Conservation (phyloP, 2,113 vertebrate genomes). For the Halichoeres trimaculatus region DNA sequence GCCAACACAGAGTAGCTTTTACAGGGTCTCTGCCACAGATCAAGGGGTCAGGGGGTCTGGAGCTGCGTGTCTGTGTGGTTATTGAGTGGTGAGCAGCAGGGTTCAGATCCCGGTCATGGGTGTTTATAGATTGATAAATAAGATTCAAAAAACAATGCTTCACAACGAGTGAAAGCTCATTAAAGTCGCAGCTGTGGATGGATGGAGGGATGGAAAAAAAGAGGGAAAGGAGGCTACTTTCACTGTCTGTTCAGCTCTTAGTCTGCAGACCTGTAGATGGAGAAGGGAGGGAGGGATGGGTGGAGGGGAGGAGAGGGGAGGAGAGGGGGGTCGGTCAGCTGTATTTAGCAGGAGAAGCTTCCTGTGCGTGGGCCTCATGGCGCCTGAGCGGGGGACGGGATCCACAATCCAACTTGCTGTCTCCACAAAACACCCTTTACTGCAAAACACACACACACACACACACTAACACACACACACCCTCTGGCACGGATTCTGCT, state of each 20-base stretch:
- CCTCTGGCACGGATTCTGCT: constrained; percentile 76
- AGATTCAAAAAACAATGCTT: constrained; percentile 20
- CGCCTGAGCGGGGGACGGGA: constrained; percentile 70
- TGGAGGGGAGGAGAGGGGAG: not conserved
- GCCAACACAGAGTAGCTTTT: constrained; percentile 41
- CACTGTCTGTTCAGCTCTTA: constrained; percentile 53
- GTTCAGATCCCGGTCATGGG: constrained; percentile 64
- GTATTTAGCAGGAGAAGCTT: constrained; percentile 80
- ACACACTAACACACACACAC: constrained; percentile 65
- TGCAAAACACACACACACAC: constrained; percentile 68
- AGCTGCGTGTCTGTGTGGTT: constrained; percentile 47
- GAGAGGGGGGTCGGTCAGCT: constrained; percentile 40
- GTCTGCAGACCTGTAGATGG: constrained; percentile 63
- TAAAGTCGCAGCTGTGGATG: constrained; percentile 61
- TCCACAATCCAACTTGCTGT: constrained; percentile 76
- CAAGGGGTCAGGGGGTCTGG: constrained; percentile 40
- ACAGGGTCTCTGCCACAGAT: constrained; percentile 51
- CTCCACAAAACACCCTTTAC: constrained; percentile 75
- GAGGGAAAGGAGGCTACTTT: constrained; percentile 50
- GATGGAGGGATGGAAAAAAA: constrained; percentile 21
- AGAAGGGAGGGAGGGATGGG: constrained; percentile 2
- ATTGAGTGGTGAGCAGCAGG: constrained; percentile 30
- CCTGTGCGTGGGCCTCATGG: constrained; percentile 81
- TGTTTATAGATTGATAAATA: constrained; percentile 63
- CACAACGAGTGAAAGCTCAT: constrained; percentile 57